Conservation (phyloP, 1,140 invertebrate genomes). For the Caenorhabditis latens region DNA sequence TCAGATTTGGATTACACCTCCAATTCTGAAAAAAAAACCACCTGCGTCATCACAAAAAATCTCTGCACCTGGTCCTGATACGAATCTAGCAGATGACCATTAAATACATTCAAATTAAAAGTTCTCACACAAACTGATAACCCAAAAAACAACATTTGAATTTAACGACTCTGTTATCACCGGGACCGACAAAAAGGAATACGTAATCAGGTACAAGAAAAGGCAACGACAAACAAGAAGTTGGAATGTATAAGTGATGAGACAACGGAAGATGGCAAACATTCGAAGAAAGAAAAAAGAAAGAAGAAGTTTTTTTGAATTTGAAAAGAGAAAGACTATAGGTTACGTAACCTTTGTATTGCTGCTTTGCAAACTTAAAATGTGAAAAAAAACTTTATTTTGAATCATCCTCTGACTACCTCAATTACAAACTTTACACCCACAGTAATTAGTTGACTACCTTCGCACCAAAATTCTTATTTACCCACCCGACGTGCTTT, state of each 20-base stretch:
- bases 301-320: not conserved
- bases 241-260: slow-evolving; percentile 50
- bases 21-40: too few species aligned
- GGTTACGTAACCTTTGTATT: not conserved
- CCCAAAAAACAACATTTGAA: not conserved
- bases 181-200: slow-evolving; percentile 39
- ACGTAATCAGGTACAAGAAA: slow-evolving; percentile 18
- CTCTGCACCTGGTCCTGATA: too few species aligned
- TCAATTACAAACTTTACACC: not conserved
- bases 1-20: too few species aligned
- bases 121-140: not conserved
- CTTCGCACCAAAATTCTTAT: not conserved
- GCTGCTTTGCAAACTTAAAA: not conserved
- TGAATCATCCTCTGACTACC: slow-evolving; percentile 3
- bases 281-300: not conserved
- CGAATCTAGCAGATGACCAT: too few species aligned
- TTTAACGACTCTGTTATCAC: slow-evolving; percentile 17
- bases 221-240: slow-evolving; percentile 17
- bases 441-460: not conserved
- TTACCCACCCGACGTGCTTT: not conserved
- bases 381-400: not conserved
- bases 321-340: slow-evolving; percentile 1
- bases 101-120: too few species aligned
- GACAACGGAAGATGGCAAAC: not conserved
- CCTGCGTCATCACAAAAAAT: too few species aligned